Evolutionary conservation across 1,140 invertebrate species (phyloP), one percentile per base, ranked within the genome.

Genomic region (Trachelipus rathkii): DNA sequence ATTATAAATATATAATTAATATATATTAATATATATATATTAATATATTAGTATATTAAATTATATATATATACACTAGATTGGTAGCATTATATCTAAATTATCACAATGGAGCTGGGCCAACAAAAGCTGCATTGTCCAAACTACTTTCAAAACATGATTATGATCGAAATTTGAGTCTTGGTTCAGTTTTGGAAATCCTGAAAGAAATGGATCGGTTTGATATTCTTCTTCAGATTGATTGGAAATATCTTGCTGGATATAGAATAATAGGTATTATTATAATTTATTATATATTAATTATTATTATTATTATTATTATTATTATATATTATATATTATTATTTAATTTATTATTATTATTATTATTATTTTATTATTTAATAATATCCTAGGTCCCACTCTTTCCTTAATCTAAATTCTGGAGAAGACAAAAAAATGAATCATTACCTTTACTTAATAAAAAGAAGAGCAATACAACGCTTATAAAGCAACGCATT

Each of bases 211-310:
- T 60, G 50, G 19, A 60, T 13, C 11, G 50, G 50, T 60, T 15
- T 60, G 50, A 60, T 19, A 60, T 60, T 60, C 50, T 60, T 60
- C 50, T 60, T 60, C 50, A 60, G 19, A 60, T 60, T 60, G 50
- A 60, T 19, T 60, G 50, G 50, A 13, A 60, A 60, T 19, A 8
- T 19, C 19, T 60, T 13, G 19, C 19, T 60, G 50, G 50, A n/a
- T n/a, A n/a, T 60, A 60, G 8, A 6, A 8, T 60, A 8, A 4
- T 60, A 60, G 50, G 50, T 60, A 13, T 60, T 33, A 33, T 33
- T 33, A 33, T 33, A 3, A 33, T 33, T 6, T 33, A 33, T 33
- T n/a, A 33, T 33, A 33, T 33, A 33, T 3, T 33, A 3, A 33
- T 3, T 33, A 33, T 33, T 33, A 33, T 33, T 33, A 1, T 33